A percentile compares a stretch with the other conserved stretches of the same genome.
phyloP scores from a whole-genome alignment of 2,888 invertebrate genomes.

The Lepidonotus clava region DNA sequence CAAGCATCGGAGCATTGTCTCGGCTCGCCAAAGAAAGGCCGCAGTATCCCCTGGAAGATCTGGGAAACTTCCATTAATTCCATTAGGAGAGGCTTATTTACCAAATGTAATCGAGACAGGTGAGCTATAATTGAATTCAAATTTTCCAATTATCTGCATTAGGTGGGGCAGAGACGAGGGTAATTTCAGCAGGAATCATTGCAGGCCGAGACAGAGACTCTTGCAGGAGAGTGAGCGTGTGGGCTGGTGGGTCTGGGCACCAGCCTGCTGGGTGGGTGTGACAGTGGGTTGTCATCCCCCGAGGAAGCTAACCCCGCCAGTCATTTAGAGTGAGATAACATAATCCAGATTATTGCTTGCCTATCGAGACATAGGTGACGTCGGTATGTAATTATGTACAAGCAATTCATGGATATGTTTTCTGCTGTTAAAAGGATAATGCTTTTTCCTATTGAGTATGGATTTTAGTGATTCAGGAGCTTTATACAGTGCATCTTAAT shows the following conservation, averaged over 20 bases:
- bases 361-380: no score
- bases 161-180: not conserved
- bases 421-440: no score
- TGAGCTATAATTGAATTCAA: slow-evolving; percentile 44
- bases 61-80: slow-evolving; percentile 39
- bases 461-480: no score
- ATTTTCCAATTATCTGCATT: slow-evolving; percentile 45
- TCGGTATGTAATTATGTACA: no score
- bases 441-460: no score
- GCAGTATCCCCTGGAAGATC: not conserved
- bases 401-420: no score
- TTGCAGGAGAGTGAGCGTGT: not conserved
- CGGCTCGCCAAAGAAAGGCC: slow-evolving; percentile 6
- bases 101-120: slow-evolving; percentile 48
- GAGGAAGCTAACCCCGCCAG: not conserved
- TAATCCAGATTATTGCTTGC: not conserved
- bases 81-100: slow-evolving; percentile 47
- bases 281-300: not conserved
- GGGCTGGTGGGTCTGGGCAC: not conserved
- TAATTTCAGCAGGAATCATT: not conserved
- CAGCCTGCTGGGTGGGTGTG: not conserved
- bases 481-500: no score
- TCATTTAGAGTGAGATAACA: slow-evolving; percentile 1
- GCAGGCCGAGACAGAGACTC: not conserved
- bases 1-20: not conserved